phyloP scores from a whole-genome alignment of 2,113 vertebrate genomes.

The Aegotheles bennettii region DNA sequence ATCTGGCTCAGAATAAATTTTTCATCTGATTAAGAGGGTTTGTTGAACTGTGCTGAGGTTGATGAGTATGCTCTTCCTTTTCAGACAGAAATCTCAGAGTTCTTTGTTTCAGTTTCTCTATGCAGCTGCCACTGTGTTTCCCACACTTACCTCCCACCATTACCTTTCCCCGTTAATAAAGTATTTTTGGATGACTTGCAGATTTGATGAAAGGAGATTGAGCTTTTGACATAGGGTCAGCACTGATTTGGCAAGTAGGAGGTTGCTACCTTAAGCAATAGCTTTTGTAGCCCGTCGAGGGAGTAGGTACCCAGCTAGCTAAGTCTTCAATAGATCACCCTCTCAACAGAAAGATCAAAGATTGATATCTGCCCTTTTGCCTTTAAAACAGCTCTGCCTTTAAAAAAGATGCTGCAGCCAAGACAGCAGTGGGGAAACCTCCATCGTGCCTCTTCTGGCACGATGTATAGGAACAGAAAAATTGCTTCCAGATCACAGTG shows the following conservation, averaged over 20 bases:
- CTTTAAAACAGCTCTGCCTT: neutral
- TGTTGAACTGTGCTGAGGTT: neutral
- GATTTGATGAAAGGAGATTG: neutral
- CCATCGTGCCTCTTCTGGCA: neutral
- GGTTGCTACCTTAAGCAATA: neutral
- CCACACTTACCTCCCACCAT: fast-evolving
- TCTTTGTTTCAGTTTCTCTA: neutral
- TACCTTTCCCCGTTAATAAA: neutral
- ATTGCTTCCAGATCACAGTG: neutral
- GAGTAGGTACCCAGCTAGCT: neutral
- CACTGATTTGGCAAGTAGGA: neutral
- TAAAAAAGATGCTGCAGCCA: neutral
- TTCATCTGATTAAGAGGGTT: neutral
- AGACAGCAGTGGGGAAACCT: neutral
- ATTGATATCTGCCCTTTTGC: constrained; percentile 5
- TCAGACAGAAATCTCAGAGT: neutral
- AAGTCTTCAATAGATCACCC: neutral
- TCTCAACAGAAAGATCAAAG: constrained; percentile 19
- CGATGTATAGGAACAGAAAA: neutral
- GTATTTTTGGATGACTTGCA: neutral
- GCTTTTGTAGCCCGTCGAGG: neutral
- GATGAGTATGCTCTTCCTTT: neutral
- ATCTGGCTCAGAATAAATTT: neutral
- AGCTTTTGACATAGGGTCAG: neutral
- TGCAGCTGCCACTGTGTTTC: neutral